Evolutionary conservation across 30 jellyfish, hydroid and myxozoan species (phyloP).

Genomic region (Aurelia sp.): DNA sequence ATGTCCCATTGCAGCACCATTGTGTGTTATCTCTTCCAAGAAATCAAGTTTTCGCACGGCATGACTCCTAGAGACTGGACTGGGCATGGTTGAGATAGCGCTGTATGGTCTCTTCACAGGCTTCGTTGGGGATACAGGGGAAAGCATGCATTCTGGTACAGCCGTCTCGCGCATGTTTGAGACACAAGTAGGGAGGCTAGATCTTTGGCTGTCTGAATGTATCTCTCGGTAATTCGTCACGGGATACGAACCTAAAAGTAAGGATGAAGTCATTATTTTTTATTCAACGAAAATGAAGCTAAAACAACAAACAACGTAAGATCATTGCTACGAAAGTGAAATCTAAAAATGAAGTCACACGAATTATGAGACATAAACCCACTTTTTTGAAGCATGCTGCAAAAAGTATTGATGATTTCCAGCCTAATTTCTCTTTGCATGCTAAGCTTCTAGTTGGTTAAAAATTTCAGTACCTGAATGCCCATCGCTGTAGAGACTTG

Average conservation of each 20-base stretch:
- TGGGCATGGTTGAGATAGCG: constrained; percentile 47
- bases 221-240: constrained; percentile 54
- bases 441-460: no score
- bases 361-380: no score
- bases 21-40: constrained; percentile 30
- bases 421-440: no score
- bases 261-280: not conserved
- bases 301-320: not conserved
- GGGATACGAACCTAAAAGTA: constrained; percentile 32
- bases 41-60: constrained; percentile 60
- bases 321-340: constrained; percentile 2
- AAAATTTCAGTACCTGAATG: no score
- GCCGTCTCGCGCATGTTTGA: constrained; percentile 51
- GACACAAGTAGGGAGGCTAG: constrained; percentile 21
- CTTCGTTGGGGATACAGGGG: constrained; percentile 77
- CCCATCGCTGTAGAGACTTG: no score
- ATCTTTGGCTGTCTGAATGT: constrained; percentile 13
- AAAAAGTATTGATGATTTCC: no score
- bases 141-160: constrained; percentile 77
- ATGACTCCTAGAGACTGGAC: constrained; percentile 14
- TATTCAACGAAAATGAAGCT: constrained; percentile 10
- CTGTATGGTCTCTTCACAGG: constrained; percentile 69
- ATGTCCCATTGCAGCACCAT: constrained; percentile 12
- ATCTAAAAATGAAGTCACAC: not conserved
- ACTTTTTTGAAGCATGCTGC: no score